Evolutionary conservation across 1,140 invertebrate genomes (phyloP).

Genomic region (Calephelis nemesis): DNA sequence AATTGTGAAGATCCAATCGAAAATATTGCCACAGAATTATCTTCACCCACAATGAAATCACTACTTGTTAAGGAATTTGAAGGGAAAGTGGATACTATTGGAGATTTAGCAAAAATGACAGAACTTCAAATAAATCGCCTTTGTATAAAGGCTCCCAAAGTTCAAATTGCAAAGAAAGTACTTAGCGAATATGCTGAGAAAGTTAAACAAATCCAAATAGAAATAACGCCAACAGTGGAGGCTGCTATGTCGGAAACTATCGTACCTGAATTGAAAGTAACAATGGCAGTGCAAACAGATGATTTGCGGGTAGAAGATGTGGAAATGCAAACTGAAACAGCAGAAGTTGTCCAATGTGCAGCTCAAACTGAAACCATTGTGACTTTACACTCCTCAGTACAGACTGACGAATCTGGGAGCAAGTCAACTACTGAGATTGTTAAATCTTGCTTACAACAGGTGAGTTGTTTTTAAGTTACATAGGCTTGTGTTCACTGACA

Average conservation of each 20-base stretch:
- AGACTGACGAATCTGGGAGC: constrained; percentile 53
- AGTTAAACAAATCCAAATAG: constrained; percentile 25
- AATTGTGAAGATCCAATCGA: constrained; percentile 59
- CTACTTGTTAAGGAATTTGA: constrained; percentile 66
- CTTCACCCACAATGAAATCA: constrained; percentile 56
- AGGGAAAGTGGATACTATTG: constrained; percentile 68
- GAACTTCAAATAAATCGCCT: constrained; percentile 74
- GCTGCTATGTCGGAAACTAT: constrained; percentile 23
- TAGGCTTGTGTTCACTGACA: no score
- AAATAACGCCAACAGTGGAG: constrained; percentile 30
- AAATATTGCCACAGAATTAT: constrained; percentile 62
- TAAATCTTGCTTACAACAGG: constrained; percentile 46
- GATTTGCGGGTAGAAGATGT: constrained; percentile 27
- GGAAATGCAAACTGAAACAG: constrained; percentile 45
- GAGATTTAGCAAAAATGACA: constrained; percentile 77
- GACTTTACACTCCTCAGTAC: constrained; percentile 32
- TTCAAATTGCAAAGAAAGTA: constrained; percentile 59
- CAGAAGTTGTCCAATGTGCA: constrained; percentile 21
- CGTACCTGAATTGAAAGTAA: constrained; percentile 15
- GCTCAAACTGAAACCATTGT: constrained; percentile 46
- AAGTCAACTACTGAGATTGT: constrained; percentile 50
- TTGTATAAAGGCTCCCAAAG: constrained; percentile 73
- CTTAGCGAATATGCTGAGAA: constrained; percentile 53
- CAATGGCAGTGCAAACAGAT: constrained; percentile 42
- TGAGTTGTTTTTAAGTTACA: constrained; percentile 34